Evolutionary conservation across 2,888 invertebrate genomes (phyloP).

Genomic region (Chalcis sispes): DNA sequence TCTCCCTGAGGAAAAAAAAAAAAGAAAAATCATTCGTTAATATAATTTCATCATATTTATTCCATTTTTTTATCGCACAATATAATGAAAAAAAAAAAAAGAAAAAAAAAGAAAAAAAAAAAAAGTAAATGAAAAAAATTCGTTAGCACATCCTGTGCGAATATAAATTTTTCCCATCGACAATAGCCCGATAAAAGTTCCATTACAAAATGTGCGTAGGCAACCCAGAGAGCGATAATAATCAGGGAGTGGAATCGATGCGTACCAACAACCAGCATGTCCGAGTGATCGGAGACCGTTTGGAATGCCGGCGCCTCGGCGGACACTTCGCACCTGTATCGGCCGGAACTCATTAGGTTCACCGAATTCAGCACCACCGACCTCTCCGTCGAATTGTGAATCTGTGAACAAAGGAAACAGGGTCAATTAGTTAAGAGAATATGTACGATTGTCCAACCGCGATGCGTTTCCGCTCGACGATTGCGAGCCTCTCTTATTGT

Average conservation of each 20-base stretch:
- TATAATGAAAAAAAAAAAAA: too few species aligned
- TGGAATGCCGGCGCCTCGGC: conserved; percentile 87
- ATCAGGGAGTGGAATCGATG: neutral
- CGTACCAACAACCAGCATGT: conserved; percentile 86
- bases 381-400: conserved; percentile 83
- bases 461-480: too few species aligned
- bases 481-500: too few species aligned
- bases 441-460: neutral
- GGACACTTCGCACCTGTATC: conserved; percentile 87
- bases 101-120: too few species aligned
- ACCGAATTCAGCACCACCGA: conserved; percentile 83
- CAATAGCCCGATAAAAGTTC: too few species aligned
- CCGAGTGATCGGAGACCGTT: conserved; percentile 85
- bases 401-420: conserved; percentile 73
- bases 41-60: too few species aligned
- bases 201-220: too few species aligned
- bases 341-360: conserved; percentile 83
- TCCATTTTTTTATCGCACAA: too few species aligned
- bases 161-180: neutral
- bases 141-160: neutral
- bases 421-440: neutral
- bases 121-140: too few species aligned
- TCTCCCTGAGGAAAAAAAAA: too few species aligned
- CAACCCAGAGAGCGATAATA: neutral
- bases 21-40: too few species aligned